Base-by-base conservation (phyloP, 2,888 invertebrate species). In the Drosophila aldrichi region DNA sequence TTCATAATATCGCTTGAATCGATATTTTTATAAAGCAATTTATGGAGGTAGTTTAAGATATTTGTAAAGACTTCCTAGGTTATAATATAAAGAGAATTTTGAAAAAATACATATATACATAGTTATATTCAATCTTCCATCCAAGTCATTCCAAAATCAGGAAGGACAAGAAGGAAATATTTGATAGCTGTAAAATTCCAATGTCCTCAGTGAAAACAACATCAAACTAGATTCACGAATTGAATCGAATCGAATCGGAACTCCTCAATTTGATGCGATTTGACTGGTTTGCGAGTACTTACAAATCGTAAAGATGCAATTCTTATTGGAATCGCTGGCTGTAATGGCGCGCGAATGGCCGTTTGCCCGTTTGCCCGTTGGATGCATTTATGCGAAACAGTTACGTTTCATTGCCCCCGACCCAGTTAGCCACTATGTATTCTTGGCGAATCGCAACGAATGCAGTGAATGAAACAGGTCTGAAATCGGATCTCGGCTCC, bases 321-420 rank as follows among this genome's bases (percentile, higher is more conserved):
- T 36, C 54, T 43, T 69, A 48, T 51, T 43, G 55, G 54, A 25
- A 48, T 51, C 32, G 38, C 25, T 55, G 56, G 9, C 2, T 52
- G 44, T 51, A 43, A 44, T 51, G 12, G 74, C 52, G 25, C 52
- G 25, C 44, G 65, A 34, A 52, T 58, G 66, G 46, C 55, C 20
- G 20, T 22, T 22, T 22, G 20, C 20, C 20, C 29, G 32, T 36
- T 49, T 34, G 66, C 49, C 57, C 55, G 59, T 41, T 77, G 59
- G 66, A 86, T 81, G 90, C 82, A 87, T 63, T 80, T 79, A 82
- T 77, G 82, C 86, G 82, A 85, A 88, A 79, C 91, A 91, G 90
- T 89, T 83, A 88, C 82, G 82, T 86, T 91, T 92, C 91, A 91
- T 90, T 92, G 82, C 52, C 80, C 56, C 76, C 88, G 86, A 88